Conservation (phyloP, 92 coral and sea anemone genomes). For the Meandrina meandrites region DNA sequence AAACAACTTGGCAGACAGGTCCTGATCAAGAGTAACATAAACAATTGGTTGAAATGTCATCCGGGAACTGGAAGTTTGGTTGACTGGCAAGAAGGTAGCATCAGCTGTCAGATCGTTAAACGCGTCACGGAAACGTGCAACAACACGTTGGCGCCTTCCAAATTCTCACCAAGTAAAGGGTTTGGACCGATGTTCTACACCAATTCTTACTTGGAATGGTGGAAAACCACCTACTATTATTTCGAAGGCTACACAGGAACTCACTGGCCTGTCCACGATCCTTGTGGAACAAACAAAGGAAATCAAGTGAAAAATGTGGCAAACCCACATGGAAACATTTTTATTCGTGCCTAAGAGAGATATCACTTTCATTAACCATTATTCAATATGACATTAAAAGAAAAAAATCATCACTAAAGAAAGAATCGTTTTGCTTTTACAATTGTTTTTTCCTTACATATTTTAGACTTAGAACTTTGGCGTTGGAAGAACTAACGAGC, state of each 20-base stretch:
- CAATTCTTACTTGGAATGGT: not conserved
- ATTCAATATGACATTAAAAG: too few species aligned
- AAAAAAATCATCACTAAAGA: too few species aligned
- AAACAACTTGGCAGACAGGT: constrained; percentile 53
- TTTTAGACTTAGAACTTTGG: too few species aligned
- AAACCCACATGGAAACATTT: constrained; percentile 68
- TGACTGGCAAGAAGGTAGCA: constrained; percentile 49
- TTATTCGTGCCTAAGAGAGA: constrained; percentile 30
- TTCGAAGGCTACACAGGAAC: constrained; percentile 51
- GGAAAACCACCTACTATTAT: constrained; percentile 32
- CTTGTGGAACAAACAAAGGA: constrained; percentile 41
- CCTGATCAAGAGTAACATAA: constrained; percentile 67
- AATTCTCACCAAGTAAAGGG: not conserved
- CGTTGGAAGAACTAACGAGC: too few species aligned
- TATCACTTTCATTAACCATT: not conserved
- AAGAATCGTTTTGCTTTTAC: too few species aligned
- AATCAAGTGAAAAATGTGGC: constrained; percentile 50
- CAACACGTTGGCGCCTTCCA: not conserved
- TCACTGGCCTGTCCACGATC: constrained; percentile 72
- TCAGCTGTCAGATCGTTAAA: constrained; percentile 38
- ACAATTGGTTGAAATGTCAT: constrained; percentile 69
- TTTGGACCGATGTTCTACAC: constrained; percentile 15
- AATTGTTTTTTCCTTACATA: too few species aligned
- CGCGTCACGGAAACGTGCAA: constrained; percentile 35
- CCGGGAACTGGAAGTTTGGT: constrained; percentile 60